Base-by-base conservation (phyloP, 2,888 invertebrate species). In the Galerucella calmariensis region DNA sequence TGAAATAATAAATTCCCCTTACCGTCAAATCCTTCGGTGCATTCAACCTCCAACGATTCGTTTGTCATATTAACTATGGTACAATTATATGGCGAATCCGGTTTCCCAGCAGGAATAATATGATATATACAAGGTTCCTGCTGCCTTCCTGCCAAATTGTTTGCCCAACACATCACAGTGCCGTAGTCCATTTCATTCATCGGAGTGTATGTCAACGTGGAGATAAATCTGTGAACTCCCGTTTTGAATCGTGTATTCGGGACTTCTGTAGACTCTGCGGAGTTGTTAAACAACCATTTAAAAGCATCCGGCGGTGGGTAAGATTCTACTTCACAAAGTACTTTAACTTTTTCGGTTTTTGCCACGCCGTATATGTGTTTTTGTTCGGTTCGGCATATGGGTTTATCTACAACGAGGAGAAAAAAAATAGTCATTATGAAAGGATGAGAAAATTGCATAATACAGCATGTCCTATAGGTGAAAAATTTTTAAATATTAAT, bases 251-350 rank as follows among this genome's bases (percentile, higher is more conserved):
- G 92, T 81, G 90, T 90, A 81, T 91, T 90, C 58, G 93, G 91
- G 84, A 96, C 92, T 83, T 95, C 95, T 77, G 92, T 90, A 81
- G 92, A 92, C 85, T 95, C 95, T 79, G 94, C 92, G 56, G 95
- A 94, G 88, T 95, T 96, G 89, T 97, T 97, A 86, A 97, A 94
- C 44, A 93, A 92, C 96, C 96, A 96, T 82, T 93, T 93, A 87
- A 95, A 96, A 83, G 91, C 93, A 83, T 93, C 93, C 2, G 95
- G 95, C 1, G 92, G 91, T 16, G 96, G 96, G 86, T 93, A 95
- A 27, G 95, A 93, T 84, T 96, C 95, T 63, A 96, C 96, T 87
- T 94, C 93, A 86, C 96, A 96, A 67, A 92, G 88, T 73, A 96
- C 92, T 85, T 92, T 92, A 0, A 94, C 94, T 71, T 93, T 92